Base-by-base conservation (phyloP, 2,113 vertebrate genomes). In the Ranitomeya variabilis region DNA sequence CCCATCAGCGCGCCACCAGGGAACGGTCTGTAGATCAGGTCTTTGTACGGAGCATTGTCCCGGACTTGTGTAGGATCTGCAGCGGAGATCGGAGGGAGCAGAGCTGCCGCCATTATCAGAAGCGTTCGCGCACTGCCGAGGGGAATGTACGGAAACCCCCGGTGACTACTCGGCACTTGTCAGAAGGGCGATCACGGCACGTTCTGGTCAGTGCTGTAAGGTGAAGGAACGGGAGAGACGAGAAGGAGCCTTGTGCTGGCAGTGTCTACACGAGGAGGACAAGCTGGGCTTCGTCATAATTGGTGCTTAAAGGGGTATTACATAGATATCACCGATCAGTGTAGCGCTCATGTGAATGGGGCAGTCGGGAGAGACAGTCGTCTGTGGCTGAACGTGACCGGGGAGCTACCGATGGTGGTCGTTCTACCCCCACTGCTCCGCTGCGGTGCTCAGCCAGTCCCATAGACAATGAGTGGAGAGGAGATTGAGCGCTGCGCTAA, bases 1-100 rank as follows among this genome's bases (percentile, higher is more conserved):
- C 91, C 90, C 91, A 90, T 23, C 90, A 86, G 86, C 86, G 89
- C 91, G 89, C 92, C 18, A 87, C 0, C 0, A 91, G 89, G 64
- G 31, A 91, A 88, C 88, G 84, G 67, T 76, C 90, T 88, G 86
- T 69, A 73, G 71, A 60, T 87, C 86, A 74, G 26, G 14, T 55
- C 59, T 87, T 57, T 88, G 3, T 88, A 82, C 80, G 15, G 67
- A 82, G 69, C 76, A 31, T 80, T 69, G 69, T 87, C 86, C 86
- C 80, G 86, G 60, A 37, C 83, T 73, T 73, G 54, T 69, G 73
- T 59, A 52, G 60, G 85, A 78, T 23, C 66, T 64, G 57, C 85
- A 19, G 67, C 55, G 73, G 57, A 60, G 71, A 51, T 86, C 71
- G 69, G 62, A 52, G 76, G 62, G 78, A 78, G 52, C 16, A 37